Evolutionary conservation across 2,888 invertebrate genomes (phyloP).

Genomic region (Netelia inedita): DNA sequence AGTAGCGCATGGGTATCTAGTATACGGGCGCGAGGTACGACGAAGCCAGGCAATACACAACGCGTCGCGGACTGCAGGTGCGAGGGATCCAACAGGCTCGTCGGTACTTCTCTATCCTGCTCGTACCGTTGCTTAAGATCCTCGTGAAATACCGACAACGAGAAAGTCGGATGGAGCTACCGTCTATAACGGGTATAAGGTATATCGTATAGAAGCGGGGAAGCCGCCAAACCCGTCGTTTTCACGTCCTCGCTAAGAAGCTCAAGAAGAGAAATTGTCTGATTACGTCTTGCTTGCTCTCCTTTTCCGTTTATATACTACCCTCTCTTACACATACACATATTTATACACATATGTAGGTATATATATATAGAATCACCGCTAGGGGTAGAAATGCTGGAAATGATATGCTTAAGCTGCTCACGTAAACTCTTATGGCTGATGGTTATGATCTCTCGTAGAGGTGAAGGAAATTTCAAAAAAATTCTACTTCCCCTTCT

Average conservation of each 20-base stretch:
- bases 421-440: constrained; percentile 29
- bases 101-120: constrained; percentile 22
- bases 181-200: not conserved
- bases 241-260: constrained; percentile 72
- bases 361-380: not conserved
- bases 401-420: constrained; percentile 29
- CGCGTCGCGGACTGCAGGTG: constrained; percentile 46
- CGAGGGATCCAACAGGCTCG: constrained; percentile 40
- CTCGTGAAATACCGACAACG: not conserved
- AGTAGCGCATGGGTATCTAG: constrained; percentile 13
- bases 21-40: constrained; percentile 14
- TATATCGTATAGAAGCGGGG: constrained; percentile 6
- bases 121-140: constrained; percentile 27
- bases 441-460: constrained; percentile 41
- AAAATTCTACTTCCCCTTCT: constrained; percentile 41
- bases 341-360: too few species aligned
- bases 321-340: constrained; percentile 1
- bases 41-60: not conserved
- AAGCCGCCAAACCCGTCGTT: constrained; percentile 44
- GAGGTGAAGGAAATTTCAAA: constrained; percentile 32
- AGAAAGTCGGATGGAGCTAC: constrained; percentile 1
- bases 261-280: constrained; percentile 75
- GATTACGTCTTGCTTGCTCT: constrained; percentile 70
- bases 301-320: constrained; percentile 36
- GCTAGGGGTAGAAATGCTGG: constrained; percentile 11